Evolutionary conservation across 2,888 invertebrate genomes (phyloP).

Genomic region (Ormyrus nitidulus): DNA sequence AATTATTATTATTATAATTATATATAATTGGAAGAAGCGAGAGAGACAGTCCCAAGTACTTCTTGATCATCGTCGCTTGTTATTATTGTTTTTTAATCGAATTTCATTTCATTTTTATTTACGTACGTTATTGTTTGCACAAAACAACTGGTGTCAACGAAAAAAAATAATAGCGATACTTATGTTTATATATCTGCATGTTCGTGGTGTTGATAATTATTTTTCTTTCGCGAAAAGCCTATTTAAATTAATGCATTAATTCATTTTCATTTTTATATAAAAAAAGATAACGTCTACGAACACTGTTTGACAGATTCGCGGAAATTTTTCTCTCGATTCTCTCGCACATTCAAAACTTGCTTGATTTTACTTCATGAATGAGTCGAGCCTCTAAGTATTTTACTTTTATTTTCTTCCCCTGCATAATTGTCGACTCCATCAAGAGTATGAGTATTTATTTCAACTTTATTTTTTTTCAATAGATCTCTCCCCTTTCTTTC

Average conservation of each 20-base stretch:
- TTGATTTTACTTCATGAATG: conserved; percentile 1
- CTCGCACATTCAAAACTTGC: neutral
- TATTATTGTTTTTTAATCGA: conserved; percentile 3
- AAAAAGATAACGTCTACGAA: conserved; percentile 32
- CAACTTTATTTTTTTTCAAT: conserved; percentile 6
- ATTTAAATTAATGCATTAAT: conserved; percentile 39
- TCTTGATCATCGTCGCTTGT: conserved; percentile 11
- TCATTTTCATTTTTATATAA: conserved; percentile 22
- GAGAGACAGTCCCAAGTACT: conserved; percentile 27
- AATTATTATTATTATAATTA: conserved; percentile 39
- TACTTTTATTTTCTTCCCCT: conserved; percentile 5
- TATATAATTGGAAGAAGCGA: conserved; percentile 51
- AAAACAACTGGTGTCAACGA: conserved; percentile 15
- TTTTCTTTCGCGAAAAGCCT: conserved; percentile 22
- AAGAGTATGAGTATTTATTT: conserved; percentile 39
- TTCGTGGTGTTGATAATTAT: neutral
- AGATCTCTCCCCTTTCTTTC: conserved; percentile 33
- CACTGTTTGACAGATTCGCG: conserved; percentile 47
- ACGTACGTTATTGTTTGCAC: neutral
- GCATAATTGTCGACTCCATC: conserved; percentile 8
- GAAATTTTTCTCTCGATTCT: conserved; percentile 4
- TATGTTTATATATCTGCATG: conserved; percentile 1
- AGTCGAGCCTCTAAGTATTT: conserved; percentile 3
- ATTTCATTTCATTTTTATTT: conserved; percentile 5
- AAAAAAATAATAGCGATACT: conserved; percentile 12